Base-by-base conservation (phyloP, 2,113 vertebrate genomes). In the Polyodon spathula region DNA sequence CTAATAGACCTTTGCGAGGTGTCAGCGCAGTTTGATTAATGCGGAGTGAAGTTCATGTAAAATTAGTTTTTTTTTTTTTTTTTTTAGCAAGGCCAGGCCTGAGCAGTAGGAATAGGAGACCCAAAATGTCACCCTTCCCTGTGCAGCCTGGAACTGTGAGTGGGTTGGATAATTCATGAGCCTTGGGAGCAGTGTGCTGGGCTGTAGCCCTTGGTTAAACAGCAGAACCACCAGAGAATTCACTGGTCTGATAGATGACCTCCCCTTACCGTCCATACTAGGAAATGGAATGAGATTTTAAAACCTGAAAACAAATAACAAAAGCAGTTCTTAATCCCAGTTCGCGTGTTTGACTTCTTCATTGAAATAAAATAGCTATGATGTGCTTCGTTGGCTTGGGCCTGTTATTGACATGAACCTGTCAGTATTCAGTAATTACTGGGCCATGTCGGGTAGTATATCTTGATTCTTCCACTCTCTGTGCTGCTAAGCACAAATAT, bases 61-160 rank as follows among this genome's bases (percentile, higher is more conserved):
- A 61, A 16, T 61, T n/a, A 27, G 16, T 27, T 62, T 62, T 27
- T 62, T 27, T 62, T 62, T 27, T n/a, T n/a, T n/a, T n/a, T n/a
- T n/a, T 27, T n/a, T 62, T 37, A 6, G 16, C 39, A 14, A 44
- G 11, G 27, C 9, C 15, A 15, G 39, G 10, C 8, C 11, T 17
- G 10, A 40, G 40, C n/a, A 41, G 51, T 41, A 41, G 10, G 12
- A 40, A 8, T 39, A 8, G 16, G 3, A 15, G 59, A 40, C 46
- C 44, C 37, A 38, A 12, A 15, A 39, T 39, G 5, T 6, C 46
- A 38, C 12, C 11, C 37, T 15, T 44, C 6, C 44, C n/a, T 5
- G 37, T 55, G 37, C 51, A 54, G 40, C 43, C 2, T 39, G 39
- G 52, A 16, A 55, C 16, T 10, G 11, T 12, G 7, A 54, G 15